Evolutionary conservation across 2,797 vertebrate genomes (phyloP).

Genomic region (Trachops cirrhosus): DNA sequence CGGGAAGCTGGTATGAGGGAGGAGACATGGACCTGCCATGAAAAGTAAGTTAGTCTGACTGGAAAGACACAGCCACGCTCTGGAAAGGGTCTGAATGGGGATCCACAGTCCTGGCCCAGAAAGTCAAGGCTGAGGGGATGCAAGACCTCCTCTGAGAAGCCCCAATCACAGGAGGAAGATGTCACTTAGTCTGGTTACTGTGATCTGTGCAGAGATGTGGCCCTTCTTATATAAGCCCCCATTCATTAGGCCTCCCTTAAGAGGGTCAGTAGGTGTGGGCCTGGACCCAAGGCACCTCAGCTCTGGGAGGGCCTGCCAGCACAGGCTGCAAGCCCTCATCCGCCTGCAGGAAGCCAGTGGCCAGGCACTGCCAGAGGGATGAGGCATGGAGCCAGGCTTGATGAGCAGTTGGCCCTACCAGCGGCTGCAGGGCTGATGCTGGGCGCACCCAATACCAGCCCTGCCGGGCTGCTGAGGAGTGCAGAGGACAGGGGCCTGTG

Average conservation of each 20-base stretch:
- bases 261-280: rapidly evolving
- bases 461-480: not conserved
- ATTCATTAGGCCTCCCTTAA: not conserved
- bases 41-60: not conserved
- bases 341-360: not conserved
- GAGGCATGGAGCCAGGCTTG: not conserved
- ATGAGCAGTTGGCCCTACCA: not conserved
- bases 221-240: rapidly evolving
- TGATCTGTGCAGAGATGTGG: not conserved
- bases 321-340: not conserved
- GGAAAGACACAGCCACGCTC: not conserved
- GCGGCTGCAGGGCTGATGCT: not conserved
- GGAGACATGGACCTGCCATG: not conserved
- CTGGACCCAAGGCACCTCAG: not conserved
- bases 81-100: not conserved
- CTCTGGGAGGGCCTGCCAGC: not conserved
- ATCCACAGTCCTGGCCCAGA: not conserved
- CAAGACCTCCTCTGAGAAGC: not conserved
- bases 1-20: not conserved
- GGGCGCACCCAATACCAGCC: not conserved
- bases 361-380: not conserved
- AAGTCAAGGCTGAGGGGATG: not conserved
- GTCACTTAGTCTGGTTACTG: not conserved
- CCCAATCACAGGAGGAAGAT: not conserved
- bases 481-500: not conserved